phyloP scores from a whole-genome alignment of 1,140 invertebrate species.

The Anastrepha obliqua region DNA sequence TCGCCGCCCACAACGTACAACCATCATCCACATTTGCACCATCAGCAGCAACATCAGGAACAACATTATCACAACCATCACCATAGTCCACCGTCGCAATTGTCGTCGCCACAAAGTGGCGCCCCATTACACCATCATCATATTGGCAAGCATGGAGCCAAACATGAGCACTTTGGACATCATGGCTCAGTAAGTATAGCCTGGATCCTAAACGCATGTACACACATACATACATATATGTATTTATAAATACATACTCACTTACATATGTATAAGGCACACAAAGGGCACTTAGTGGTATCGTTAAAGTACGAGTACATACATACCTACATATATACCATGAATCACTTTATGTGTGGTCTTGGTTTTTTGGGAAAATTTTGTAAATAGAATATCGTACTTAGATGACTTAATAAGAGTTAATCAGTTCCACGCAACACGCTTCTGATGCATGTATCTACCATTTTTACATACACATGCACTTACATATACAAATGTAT shows the following conservation, averaged over 20 bases:
- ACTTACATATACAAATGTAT: too few relatives aligned
- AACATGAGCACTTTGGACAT: conserved; percentile 71
- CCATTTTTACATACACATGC: too few relatives aligned
- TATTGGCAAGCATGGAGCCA: conserved; percentile 61
- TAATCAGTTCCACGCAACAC: conserved; percentile 8
- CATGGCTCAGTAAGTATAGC: conserved; percentile 67
- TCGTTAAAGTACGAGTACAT: background rate
- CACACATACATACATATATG: background rate
- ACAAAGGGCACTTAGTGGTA: conserved; percentile 3
- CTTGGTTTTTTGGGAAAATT: background rate
- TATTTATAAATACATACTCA: background rate
- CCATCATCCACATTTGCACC: conserved; percentile 68
- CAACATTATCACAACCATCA: conserved; percentile 58
- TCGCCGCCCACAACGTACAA: conserved; percentile 71
- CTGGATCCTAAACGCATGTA: background rate
- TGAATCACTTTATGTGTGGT: background rate
- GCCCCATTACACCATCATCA: conserved; percentile 57
- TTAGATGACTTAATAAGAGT: background rate
- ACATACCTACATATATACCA: too few relatives aligned
- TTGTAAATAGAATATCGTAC: background rate
- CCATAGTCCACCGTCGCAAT: conserved; percentile 57
- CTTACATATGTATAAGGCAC: background rate
- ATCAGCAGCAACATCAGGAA: conserved; percentile 62
- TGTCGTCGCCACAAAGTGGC: conserved; percentile 58
- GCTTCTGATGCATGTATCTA: too few relatives aligned